phyloP scores from a whole-genome alignment of 2,797 vertebrate species.

The Neostethus bicornis region DNA sequence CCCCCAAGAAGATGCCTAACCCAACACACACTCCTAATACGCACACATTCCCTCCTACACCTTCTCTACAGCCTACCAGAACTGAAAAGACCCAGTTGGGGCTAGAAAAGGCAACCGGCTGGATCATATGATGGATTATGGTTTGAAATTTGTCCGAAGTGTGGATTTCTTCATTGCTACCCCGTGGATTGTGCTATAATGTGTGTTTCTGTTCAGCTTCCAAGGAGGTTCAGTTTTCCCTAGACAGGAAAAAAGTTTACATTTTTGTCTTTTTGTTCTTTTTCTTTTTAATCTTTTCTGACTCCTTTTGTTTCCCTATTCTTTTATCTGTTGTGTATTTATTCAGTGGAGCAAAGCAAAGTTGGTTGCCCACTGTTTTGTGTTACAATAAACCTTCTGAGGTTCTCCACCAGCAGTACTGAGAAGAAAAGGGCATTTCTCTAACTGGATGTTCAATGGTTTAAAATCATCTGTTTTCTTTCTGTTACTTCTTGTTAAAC shows the following conservation, averaged over 20 bases:
- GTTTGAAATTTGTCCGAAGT: slow-evolving; percentile 47
- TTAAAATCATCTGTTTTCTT: slow-evolving; percentile 51
- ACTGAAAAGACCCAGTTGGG: slow-evolving; percentile 62
- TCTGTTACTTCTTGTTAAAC: slow-evolving; percentile 53
- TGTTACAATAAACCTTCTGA: slow-evolving; percentile 51
- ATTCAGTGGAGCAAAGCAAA: slow-evolving; percentile 50
- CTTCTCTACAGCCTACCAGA: slow-evolving; percentile 50
- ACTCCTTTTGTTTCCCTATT: slow-evolving; percentile 41
- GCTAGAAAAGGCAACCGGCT: slow-evolving; percentile 56
- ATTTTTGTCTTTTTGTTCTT: slow-evolving; percentile 44
- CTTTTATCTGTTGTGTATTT: slow-evolving; percentile 46
- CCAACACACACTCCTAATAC: slow-evolving; percentile 16
- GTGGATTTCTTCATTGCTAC: slow-evolving; percentile 58
- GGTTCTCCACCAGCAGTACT: slow-evolving; percentile 53
- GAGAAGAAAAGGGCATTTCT: slow-evolving; percentile 62
- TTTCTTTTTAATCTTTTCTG: slow-evolving; percentile 24
- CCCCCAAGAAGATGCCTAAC: slow-evolving; percentile 68
- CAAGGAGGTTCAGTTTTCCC: slow-evolving; percentile 27
- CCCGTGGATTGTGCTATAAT: slow-evolving; percentile 71
- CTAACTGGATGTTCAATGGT: slow-evolving; percentile 53
- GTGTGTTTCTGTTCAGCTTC: slow-evolving; percentile 62
- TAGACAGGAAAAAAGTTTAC: slow-evolving; percentile 56
- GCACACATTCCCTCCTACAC: slow-evolving; percentile 35
- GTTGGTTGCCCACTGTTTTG: slow-evolving; percentile 62
- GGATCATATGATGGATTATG: slow-evolving; percentile 59